Base-by-base conservation (phyloP, 2,113 vertebrate genomes). In the Odobenus rosmarus region DNA sequence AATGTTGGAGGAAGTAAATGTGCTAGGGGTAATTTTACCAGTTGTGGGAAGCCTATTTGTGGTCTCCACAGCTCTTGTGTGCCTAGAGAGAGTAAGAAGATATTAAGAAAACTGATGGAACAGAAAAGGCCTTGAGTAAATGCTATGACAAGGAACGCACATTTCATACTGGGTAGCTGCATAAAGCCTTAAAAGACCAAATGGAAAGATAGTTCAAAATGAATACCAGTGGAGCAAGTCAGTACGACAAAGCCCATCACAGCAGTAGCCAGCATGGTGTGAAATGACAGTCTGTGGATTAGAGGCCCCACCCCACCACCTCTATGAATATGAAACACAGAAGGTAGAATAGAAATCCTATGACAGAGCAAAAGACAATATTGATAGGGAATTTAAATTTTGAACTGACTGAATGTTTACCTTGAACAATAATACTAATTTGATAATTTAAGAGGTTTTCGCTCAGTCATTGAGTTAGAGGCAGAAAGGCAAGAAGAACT, bases 241-340 rank as follows among this genome's bases (percentile, higher is more conserved):
- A 3, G 11, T 55, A 36, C 5, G 28, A 88, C 59, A 88, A 84
- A 96, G 21, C 15, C 67, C 5, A 24, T 16, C 11, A 21, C 10
- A 21, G 12, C 3, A 7, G 2, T 5, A 46, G 46, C 9, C 6
- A 53, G 39, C 9, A 49, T 2, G 5, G 64, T 64, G 46, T 39
- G 49, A 84, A 95, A 62, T 24, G 42, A n/a, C 28, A 84, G 57
- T 76, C 23, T 36, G 39, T 84, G 39, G 53, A n/a, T 72, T 18
- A 21, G 8, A 53, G 24, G 19, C 3, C 4, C 31, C 1, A 49
- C 4, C 3, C 18, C 1, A 42, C 15, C 5, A 1, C 16, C 21
- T 89, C 31, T 39, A 1, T 42, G 16, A 72, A 23, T 31, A 91
- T 46, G 13, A 84, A 72, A 95, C 69, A 7, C 31, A 61, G 61